phyloP scores from a whole-genome alignment of 2,797 vertebrate genomes.

The Bradypus variegatus region DNA sequence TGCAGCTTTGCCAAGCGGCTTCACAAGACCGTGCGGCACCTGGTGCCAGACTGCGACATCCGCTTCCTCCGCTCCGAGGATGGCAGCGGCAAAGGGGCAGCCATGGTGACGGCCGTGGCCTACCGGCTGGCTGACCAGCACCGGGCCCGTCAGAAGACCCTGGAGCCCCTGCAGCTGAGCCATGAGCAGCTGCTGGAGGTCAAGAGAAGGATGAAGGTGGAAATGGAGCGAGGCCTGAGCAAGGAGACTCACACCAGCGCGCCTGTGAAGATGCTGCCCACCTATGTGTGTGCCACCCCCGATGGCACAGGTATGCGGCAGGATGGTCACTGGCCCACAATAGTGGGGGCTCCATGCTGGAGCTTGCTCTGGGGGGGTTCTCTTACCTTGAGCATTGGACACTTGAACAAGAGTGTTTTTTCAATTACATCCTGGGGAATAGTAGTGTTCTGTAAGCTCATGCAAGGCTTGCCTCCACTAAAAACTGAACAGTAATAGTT shows the following conservation, averaged over 20 bases:
- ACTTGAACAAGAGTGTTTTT: background rate
- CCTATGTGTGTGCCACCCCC: conserved; percentile 88
- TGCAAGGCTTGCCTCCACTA: background rate
- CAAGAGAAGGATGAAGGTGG: conserved; percentile 82
- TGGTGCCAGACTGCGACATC: conserved; percentile 91
- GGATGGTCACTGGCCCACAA: accelerated
- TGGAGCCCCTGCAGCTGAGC: conserved; percentile 83
- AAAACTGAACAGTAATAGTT: background rate
- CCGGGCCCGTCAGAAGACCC: conserved; percentile 80
- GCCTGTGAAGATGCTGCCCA: conserved; percentile 92
- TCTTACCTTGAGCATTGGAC: background rate
- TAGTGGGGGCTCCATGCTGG: background rate
- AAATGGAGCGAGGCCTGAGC: conserved; percentile 84
- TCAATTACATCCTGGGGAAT: background rate
- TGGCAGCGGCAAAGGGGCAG: conserved; percentile 93
- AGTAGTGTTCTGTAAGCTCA: background rate
- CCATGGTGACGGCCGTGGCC: conserved; percentile 97
- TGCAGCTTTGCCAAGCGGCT: conserved; percentile 86
- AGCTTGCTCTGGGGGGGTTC: background rate
- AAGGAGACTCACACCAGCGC: conserved; percentile 77
- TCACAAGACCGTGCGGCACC: conserved; percentile 86
- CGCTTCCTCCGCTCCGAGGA: conserved; percentile 91
- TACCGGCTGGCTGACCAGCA: conserved; percentile 86
- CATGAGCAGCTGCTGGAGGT: conserved; percentile 86
- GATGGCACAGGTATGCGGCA: conserved; percentile 86